These are phyloP conservation scores for Xestia ashworthii DNA, from an alignment of 2,888 invertebrate genomes.

Conservation along the genomic window DNA sequence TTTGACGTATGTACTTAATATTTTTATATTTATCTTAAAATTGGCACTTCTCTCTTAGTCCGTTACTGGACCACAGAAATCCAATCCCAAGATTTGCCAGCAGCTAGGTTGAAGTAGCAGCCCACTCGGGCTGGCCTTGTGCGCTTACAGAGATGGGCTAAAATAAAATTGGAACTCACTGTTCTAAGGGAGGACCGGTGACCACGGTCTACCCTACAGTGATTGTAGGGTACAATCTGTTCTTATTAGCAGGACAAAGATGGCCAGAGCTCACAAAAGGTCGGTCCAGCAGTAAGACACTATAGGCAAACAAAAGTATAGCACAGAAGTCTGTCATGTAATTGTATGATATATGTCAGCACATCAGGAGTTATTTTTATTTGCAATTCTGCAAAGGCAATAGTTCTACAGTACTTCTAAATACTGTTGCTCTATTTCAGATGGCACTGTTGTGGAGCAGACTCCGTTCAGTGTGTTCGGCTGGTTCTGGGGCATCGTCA, in stretches of 20 bases:
- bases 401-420: background rate
- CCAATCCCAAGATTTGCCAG: background rate
- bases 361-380: background rate
- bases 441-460: conserved; percentile 88
- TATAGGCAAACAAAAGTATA: background rate
- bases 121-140: background rate
- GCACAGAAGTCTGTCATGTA: background rate
- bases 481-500: conserved; percentile 89
- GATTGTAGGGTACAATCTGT: no score
- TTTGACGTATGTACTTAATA: background rate
- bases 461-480: conserved; percentile 87
- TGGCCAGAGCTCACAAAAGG: background rate
- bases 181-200: background rate
- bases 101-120: background rate
- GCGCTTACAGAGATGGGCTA: background rate
- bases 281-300: background rate
- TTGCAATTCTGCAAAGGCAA: background rate
- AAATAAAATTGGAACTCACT: background rate
- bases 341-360: background rate
- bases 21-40: background rate
- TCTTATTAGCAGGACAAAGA: background rate
- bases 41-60: background rate
- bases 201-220: no score
- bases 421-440: conserved; percentile 75
- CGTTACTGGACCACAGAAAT: background rate